Evolutionary conservation across 2,797 vertebrate species (phyloP).

Genomic region (Lepilemur ruficaudatus): DNA sequence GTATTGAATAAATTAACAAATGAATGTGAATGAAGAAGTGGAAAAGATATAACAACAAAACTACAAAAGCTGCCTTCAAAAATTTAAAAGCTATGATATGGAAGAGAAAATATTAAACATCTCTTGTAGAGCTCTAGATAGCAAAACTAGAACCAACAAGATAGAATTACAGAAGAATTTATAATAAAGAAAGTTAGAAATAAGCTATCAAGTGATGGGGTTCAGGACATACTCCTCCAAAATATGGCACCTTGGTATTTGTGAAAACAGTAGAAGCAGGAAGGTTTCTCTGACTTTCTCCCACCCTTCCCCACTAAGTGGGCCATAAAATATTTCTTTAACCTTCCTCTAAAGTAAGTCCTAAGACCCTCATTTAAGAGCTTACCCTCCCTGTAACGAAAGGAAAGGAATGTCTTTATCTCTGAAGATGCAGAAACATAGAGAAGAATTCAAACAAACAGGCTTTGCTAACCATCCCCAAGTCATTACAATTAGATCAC

Average conservation of each 20-base stretch:
- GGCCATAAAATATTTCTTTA: not conserved
- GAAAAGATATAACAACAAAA: not conserved
- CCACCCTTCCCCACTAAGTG: not conserved
- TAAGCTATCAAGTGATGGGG: not conserved
- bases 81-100: not conserved
- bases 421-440: not conserved
- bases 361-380: not conserved
- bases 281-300: not conserved
- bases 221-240: not conserved
- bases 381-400: not conserved
- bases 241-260: not conserved
- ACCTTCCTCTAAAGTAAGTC: not conserved
- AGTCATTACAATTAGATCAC: not conserved
- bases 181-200: not conserved
- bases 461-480: too few relatives aligned
- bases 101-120: not conserved
- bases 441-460: not conserved
- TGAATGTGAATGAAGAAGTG: not conserved
- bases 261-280: too few relatives aligned
- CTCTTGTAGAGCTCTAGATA: not conserved
- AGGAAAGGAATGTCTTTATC: not conserved
- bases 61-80: not conserved
- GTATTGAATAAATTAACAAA: not conserved
- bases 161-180: not conserved
- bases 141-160: not conserved